Evolutionary conservation across 2,797 vertebrate genomes (phyloP).

Genomic region (Acanthopagrus latus): DNA sequence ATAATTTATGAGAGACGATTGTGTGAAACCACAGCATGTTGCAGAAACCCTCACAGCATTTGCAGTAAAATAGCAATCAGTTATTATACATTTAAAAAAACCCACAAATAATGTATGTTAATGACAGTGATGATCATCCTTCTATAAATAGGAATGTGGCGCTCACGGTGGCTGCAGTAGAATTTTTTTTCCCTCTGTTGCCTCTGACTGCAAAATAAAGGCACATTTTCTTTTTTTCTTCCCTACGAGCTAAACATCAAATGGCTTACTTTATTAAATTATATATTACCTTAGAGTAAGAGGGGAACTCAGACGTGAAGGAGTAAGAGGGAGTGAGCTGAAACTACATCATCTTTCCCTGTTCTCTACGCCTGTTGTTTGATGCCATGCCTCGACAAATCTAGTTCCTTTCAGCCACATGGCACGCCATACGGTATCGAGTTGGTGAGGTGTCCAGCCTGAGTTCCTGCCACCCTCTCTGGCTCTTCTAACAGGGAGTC

Average conservation of each 20-base stretch:
- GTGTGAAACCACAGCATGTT: constrained; percentile 19
- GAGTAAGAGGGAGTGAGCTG: not conserved
- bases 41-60: constrained; percentile 14
- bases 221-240: not conserved
- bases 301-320: not conserved
- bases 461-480: constrained; percentile 56
- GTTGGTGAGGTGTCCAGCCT: constrained; percentile 60
- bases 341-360: too few relatives aligned
- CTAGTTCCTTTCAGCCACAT: constrained; percentile 62
- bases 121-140: not conserved
- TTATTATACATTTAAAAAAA: constrained; percentile 8
- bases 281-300: not conserved
- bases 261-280: not conserved
- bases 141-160: constrained; percentile 27
- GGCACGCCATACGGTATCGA: constrained; percentile 55
- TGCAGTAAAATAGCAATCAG: not conserved
- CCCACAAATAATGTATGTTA: not conserved
- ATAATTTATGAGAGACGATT: constrained; percentile 35
- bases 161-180: not conserved
- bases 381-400: constrained; percentile 28
- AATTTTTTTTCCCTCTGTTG: constrained; percentile 15
- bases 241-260: not conserved
- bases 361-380: not conserved
- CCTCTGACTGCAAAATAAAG: not conserved
- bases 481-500: constrained; percentile 58